A percentile compares a stretch with the other conserved stretches of the same genome.
phyloP scores from a whole-genome alignment of 2,888 invertebrate genomes.

The Euphydryas editha region DNA sequence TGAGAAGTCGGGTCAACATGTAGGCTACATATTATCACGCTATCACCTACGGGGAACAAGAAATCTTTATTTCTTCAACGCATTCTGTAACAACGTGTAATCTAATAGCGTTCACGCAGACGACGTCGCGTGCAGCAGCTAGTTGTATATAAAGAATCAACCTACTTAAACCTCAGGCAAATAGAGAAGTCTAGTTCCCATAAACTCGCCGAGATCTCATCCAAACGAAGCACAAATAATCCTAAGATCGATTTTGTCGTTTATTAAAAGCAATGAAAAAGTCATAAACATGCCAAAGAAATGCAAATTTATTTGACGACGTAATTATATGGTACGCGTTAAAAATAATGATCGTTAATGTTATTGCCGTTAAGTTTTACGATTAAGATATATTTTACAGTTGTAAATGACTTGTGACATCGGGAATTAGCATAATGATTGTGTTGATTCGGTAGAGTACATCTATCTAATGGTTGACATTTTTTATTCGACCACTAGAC shows the following conservation, averaged over 20 bases:
- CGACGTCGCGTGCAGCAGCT: no score
- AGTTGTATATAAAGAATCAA: no score
- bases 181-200: no score
- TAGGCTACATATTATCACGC: no score
- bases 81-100: no score
- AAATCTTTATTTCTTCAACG: no score
- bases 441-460: no score
- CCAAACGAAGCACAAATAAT: not conserved
- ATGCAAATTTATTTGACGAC: slow-evolving; percentile 32
- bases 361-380: not conserved
- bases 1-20: no score
- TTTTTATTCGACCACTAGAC: no score
- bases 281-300: not conserved
- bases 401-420: not conserved
- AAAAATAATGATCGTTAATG: slow-evolving; percentile 18
- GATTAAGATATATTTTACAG: slow-evolving; percentile 2
- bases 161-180: not conserved
- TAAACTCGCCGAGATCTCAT: not conserved
- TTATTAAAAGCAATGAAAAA: not conserved
- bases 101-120: no score
- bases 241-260: not conserved
- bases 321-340: slow-evolving; percentile 21
- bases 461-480: no score
- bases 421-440: not conserved
- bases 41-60: no score